A percentile compares a stretch with the other conserved stretches of the same genome.
These are phyloP conservation scores for Brachylomia viminalis DNA, from an alignment of 2,888 invertebrate genomes.

Conservation along the genomic window DNA sequence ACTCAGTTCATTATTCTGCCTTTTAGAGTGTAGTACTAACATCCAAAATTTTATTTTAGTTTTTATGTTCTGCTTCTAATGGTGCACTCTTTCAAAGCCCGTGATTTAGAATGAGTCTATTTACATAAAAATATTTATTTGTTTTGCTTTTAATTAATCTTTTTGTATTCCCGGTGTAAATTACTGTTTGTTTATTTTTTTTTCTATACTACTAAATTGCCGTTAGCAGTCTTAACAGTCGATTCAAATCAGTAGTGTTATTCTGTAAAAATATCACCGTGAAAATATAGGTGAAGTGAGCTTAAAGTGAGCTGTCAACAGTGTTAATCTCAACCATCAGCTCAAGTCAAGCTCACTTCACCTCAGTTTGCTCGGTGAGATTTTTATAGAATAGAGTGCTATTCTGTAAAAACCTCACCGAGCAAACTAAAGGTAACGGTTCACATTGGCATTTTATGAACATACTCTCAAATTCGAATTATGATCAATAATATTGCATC, in stretches of 20 bases:
- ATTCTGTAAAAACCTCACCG: too few relatives aligned
- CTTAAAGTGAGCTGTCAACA: too few relatives aligned
- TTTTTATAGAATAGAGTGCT: too few relatives aligned
- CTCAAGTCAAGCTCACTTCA: too few relatives aligned
- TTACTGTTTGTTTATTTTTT: not conserved
- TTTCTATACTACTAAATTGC: not conserved
- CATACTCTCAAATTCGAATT: not conserved
- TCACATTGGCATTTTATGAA: not conserved
- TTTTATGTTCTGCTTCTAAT: not conserved
- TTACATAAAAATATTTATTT: not conserved
- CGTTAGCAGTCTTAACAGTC: not conserved
- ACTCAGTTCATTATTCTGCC: not conserved
- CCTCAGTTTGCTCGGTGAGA: too few relatives aligned
- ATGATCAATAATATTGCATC: not conserved
- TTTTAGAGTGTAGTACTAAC: not conserved
- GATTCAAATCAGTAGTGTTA: too few relatives aligned
- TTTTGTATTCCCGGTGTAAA: not conserved
- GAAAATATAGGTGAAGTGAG: too few relatives aligned
- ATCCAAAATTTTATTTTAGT: not conserved
- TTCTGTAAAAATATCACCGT: too few relatives aligned
- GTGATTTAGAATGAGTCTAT: not conserved
- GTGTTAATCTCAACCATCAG: too few relatives aligned
- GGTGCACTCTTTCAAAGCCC: not conserved
- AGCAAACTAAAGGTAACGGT: too few relatives aligned
- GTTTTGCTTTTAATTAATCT: not conserved